phyloP scores from a whole-genome alignment of 53 echinoderm and acorn worm species.

The Holothuria leucospilota region DNA sequence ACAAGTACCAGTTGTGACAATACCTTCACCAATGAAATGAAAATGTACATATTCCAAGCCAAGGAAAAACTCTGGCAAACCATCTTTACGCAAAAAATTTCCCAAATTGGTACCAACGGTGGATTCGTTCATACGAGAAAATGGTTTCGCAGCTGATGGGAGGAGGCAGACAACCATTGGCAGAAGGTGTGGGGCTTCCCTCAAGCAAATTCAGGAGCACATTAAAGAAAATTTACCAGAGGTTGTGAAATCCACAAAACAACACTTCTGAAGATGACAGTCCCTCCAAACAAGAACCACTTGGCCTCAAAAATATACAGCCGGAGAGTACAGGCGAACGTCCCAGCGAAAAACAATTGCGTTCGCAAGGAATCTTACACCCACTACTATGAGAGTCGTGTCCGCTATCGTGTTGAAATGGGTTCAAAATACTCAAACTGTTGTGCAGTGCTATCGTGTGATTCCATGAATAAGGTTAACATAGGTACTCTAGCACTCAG shows the following conservation, averaged over 20 bases:
- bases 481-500: conserved; percentile 53
- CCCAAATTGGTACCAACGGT: conserved; percentile 4
- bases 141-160: neutral
- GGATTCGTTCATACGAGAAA: too few species aligned
- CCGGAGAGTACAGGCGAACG: conserved; percentile 29
- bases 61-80: neutral
- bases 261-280: neutral
- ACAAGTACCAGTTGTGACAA: neutral
- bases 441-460: conserved; percentile 50
- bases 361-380: conserved; percentile 34
- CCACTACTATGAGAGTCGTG: too few species aligned
- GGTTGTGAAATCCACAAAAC: neutral
- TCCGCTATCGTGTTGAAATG: too few species aligned
- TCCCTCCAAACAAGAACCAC: conserved; percentile 9
- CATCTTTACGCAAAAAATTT: neutral
- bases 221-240: neutral
- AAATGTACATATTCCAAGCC: neutral
- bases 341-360: conserved; percentile 49
- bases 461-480: conserved; percentile 56
- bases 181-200: neutral
- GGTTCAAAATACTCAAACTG: too few species aligned
- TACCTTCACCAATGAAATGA: neutral
- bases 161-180: too few species aligned
- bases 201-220: neutral
- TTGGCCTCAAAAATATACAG: conserved; percentile 15